phyloP scores from a whole-genome alignment of 2,888 invertebrate genomes.

The Lepas anatifera region DNA sequence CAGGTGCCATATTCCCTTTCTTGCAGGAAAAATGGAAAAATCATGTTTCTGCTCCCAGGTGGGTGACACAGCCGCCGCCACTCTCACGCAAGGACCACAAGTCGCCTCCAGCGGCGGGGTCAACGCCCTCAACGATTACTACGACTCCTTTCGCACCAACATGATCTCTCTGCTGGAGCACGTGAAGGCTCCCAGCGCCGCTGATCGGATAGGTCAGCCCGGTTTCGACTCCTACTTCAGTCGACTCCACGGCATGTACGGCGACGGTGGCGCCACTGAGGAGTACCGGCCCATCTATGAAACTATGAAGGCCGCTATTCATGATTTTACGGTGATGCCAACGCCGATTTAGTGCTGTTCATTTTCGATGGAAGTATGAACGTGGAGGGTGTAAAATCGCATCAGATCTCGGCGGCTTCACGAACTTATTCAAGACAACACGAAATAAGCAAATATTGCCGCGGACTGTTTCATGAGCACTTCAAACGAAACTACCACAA shows the following conservation, averaged over 20 bases:
- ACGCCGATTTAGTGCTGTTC: slow-evolving; percentile 69
- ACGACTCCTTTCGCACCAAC: slow-evolving; percentile 82
- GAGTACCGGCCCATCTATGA: slow-evolving; percentile 71
- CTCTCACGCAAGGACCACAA: slow-evolving; percentile 38
- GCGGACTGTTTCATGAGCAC: no score
- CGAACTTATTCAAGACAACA: no score
- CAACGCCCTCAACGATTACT: slow-evolving; percentile 79
- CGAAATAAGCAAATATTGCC: no score
- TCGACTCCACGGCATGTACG: slow-evolving; percentile 79
- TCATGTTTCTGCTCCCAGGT: no score
- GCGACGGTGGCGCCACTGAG: slow-evolving; percentile 39
- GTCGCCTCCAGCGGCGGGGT: slow-evolving; percentile 51
- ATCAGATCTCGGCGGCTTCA: no score
- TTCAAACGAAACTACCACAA: no score
- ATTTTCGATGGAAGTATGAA: no score
- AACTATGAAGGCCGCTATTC: slow-evolving; percentile 78
- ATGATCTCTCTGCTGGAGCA: slow-evolving; percentile 83
- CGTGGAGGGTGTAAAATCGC: no score
- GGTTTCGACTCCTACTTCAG: slow-evolving; percentile 88
- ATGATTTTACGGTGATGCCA: slow-evolving; percentile 79
- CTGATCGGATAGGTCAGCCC: slow-evolving; percentile 46
- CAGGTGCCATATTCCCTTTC: no score
- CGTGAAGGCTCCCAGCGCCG: slow-evolving; percentile 66
- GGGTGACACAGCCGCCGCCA: background rate
- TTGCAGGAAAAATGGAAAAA: no score